Evolutionary conservation across 2,888 invertebrate genomes (phyloP), one percentile per base, ranked within the genome.

Genomic region (Yponomeuta cagnagella): DNA sequence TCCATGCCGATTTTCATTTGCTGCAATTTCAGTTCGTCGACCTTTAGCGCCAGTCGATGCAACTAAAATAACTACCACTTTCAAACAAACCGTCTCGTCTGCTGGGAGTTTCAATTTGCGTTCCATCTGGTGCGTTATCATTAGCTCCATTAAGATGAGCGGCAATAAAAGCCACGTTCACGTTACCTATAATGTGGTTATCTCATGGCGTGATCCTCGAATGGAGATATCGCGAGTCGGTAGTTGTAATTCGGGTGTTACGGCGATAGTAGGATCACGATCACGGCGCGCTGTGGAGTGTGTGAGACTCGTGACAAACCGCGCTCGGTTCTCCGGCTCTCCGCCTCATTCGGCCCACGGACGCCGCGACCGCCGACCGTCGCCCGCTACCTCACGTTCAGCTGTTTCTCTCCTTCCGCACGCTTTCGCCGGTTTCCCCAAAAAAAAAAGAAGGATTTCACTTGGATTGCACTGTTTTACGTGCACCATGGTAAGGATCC

Each of bases 261-360:
- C 77, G 76, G 78, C 72, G 73, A 73, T 74, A 73, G 72, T 71
- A 74, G 73, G 71, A 74, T 72, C 73, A 72, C 86, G 83, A 83
- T 43, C 43, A 6, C 80, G 84, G 79, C 79, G 80, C 80, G 76
- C 80, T 74, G 79, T 84, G 80, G 83, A 43, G 43, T 43, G 43
- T 43, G 43, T 43, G 43, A 43, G 43, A 82, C 81, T 83, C 79
- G 82, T 81, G 84, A 83, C 89, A 88, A 87, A 82, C 85, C 84
- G 83, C 78, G 80, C 78, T 76, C 80, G 82, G 77, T n/a, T 23
- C 81, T 82, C 33, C 80, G 79, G 23, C 23, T 23, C 23, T 23
- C 52, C 84, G 83, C 84, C 71, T 23, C 91, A 91, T 88, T 91
- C 88, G 87, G 86, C 85, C 84, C 83, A 83, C 88, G 82, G 85